Evolutionary conservation across 2,888 invertebrate genomes (phyloP).

Genomic region (Panzeria rudis): DNA sequence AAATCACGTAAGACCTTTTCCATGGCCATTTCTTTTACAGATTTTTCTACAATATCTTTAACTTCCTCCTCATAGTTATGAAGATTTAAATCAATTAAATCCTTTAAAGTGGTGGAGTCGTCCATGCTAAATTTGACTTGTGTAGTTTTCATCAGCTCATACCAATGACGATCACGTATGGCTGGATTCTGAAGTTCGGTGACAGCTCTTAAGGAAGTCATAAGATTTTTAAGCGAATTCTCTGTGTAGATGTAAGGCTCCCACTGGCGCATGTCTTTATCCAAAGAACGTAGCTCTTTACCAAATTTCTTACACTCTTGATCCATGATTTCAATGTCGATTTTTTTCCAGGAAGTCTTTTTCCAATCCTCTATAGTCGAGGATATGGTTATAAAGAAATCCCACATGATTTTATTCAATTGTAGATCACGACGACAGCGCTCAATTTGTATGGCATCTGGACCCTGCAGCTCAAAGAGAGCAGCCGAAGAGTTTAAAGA

Average conservation of each 20-base stretch:
- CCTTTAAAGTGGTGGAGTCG: conserved; percentile 91
- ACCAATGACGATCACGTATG: conserved; percentile 96
- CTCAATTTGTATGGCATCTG: conserved; percentile 91
- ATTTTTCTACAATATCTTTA: conserved; percentile 96
- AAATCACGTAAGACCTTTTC: conserved; percentile 95
- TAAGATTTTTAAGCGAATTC: conserved; percentile 93
- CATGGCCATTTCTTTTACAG: conserved; percentile 98
- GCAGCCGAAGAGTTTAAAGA: conserved; percentile 89
- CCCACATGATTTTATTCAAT: conserved; percentile 93
- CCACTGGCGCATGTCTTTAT: conserved; percentile 92
- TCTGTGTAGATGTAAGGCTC: conserved; percentile 92
- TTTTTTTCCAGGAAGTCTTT: conserved; percentile 95
- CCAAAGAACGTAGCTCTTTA: conserved; percentile 91
- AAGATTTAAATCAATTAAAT: conserved; percentile 93
- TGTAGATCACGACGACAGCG: conserved; percentile 90
- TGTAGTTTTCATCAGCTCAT: conserved; percentile 95
- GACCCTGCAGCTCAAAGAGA: conserved; percentile 93
- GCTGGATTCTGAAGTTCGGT: conserved; percentile 97
- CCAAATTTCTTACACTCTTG: conserved; percentile 96
- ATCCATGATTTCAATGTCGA: conserved; percentile 97
- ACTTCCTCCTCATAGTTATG: conserved; percentile 98
- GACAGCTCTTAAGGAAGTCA: conserved; percentile 96
- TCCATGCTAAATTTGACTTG: conserved; percentile 86
- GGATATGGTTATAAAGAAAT: conserved; percentile 92
- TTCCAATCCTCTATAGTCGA: conserved; percentile 96